Conservation (phyloP, 1,140 invertebrate genomes). For the Solenopsis invicta region DNA sequence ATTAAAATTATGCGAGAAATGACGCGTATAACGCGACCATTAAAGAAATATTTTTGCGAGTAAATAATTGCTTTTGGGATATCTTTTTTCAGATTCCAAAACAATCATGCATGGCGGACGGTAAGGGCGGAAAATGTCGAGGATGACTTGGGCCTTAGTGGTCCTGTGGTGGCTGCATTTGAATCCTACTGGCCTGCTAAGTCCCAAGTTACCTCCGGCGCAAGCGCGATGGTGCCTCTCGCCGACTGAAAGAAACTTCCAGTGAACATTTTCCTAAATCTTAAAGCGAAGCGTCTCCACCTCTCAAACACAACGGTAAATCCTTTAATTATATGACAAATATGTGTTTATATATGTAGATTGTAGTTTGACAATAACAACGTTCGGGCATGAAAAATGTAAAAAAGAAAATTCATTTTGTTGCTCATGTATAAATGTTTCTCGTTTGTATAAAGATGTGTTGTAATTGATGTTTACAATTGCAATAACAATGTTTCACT, state of each 20-base stretch:
- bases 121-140: conserved; percentile 35
- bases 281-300: background rate
- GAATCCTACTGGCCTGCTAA: conserved; percentile 87
- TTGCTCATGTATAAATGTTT: background rate
- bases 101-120: background rate
- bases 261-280: background rate
- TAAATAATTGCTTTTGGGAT: conserved; percentile 24
- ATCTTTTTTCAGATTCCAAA: conserved; percentile 46
- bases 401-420: background rate
- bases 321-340: conserved; percentile 16
- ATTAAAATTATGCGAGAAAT: background rate
- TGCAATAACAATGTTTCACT: conserved; percentile 7
- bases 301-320: conserved; percentile 9
- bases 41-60: background rate
- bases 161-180: conserved; percentile 84
- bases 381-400: background rate
- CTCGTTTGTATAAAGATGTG: background rate
- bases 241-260: background rate
- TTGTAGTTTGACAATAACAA: background rate
- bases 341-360: background rate
- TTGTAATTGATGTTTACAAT: background rate
- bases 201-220: conserved; percentile 85
- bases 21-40: background rate
- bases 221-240: conserved; percentile 54
- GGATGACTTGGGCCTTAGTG: conserved; percentile 86